Base-by-base conservation (phyloP, 2,888 invertebrate genomes). In the Leptothorax acervorum region DNA sequence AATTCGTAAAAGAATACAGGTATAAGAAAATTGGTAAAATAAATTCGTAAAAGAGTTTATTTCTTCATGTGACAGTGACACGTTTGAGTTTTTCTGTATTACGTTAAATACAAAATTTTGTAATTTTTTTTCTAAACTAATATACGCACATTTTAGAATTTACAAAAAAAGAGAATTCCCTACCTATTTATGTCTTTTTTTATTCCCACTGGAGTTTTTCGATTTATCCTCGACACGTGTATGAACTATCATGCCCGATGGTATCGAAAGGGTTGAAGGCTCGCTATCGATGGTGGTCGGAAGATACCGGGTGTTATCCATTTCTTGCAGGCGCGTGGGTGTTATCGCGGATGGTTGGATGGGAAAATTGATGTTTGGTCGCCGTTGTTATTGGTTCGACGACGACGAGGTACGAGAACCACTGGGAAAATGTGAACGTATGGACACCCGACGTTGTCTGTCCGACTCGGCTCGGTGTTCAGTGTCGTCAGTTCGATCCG, bases 401-500 rank as follows among this genome's bases (percentile, higher is more conserved):
- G 57, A 66, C 55, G 87, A 65, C 66, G 78, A 42, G 42, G 18
- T 76, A 86, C 87, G 86, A 85, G 91, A 87, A 88, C 87, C 85
- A 87, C 90, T 88, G 89, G 85, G 90, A 91, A 92, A 92, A 92
- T 90, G 90, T 87, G 88, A 90, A 90, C 90, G 91, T 88, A 90
- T 92, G 91, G 92, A 91, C 91, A 93, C 89, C 90, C 87, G 89
- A 55, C 28, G 92, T 92, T 93, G 92, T 93, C 92, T 92, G 92
- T 91, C 65, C 92, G 92, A 92, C 76, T 53, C 78, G 45, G 68
- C 53, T 66, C 90, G 92, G 92, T 92, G 91, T 91, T 92, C 92
- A 90, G 92, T 94, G 94, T 94, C 93, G 92, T 93, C 94, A 94
- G 94, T 94, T 93, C 93, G 93, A 93, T 93, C 92, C 92, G 93